Evolutionary conservation across 2,797 vertebrate genomes (phyloP), one percentile per base, ranked within the genome.

Genomic region (Diceros bicornis): DNA sequence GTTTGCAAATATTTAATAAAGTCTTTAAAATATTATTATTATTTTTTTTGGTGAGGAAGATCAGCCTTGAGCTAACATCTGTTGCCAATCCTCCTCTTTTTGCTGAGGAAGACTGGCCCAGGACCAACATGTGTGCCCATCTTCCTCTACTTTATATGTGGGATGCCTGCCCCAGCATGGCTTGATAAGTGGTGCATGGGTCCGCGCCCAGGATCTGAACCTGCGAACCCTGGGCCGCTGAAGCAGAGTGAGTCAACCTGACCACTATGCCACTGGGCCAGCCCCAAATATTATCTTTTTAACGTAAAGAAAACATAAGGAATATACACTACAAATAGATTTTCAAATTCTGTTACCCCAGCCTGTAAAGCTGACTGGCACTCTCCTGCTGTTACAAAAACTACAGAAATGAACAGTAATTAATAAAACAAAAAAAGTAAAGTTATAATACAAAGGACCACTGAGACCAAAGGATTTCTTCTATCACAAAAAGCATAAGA

Each of bases 341-440:
- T 88, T 92, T 83, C 55, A 59, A 89, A 96, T 84, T 79, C 59
- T 95, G n/a, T 81, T 86, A 72, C 44, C 34, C 55, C 11, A 74
- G 23, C 13, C 50, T 74, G 14, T 25, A n/a, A 21, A 96, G 34
- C 59, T 86, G 57, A 72, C 18, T 89, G 47, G 21, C 47, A 52
- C 32, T 68, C n/a, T 69, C n/a, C 50, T 86, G 14, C 29, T 75
- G 14, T 55, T 20, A 82, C 41, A 82, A 77, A 79, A 93, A 93
- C n/a, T 50, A 79, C 92, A 82, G 14, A 96, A 69, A 84, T 57
- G 17, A 23, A 71, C 16, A 84, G 18, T 66, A 72, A 88, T 77
- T 64, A 89, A 79, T 57, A 34, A 23, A 91, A 78, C 13, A 71
- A 75, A 89, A 90, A 59, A 96, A 62, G 52, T 44, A 68, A 83